Evolutionary conservation across 2,113 vertebrate genomes (phyloP).

Genomic region (Leptosomus discolor): DNA sequence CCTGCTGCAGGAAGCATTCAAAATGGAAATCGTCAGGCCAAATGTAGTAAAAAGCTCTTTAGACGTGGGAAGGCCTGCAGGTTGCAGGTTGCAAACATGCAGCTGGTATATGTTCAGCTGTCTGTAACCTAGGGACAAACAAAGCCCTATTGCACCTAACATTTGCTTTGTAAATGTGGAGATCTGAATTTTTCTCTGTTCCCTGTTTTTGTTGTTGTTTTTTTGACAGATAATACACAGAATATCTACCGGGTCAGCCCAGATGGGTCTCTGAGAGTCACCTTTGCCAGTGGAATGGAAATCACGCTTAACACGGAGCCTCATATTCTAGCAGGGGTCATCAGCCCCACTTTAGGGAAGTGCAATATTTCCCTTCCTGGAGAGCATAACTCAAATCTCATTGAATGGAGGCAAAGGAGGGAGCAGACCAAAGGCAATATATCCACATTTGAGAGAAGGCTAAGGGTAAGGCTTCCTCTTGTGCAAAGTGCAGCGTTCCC

Average conservation of each 20-base stretch:
- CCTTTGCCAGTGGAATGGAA: slow-evolving; percentile 96
- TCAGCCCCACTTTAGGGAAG: slow-evolving; percentile 91
- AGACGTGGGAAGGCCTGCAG: neutral
- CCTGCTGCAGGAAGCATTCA: neutral
- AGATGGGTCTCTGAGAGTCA: slow-evolving; percentile 90
- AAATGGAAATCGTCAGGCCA: neutral
- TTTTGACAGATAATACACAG: slow-evolving; percentile 85
- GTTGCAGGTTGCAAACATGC: neutral
- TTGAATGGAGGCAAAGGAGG: slow-evolving; percentile 95
- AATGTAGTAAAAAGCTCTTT: neutral
- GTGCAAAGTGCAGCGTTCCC: slow-evolving; percentile 1
- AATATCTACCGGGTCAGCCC: slow-evolving; percentile 92
- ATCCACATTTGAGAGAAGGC: slow-evolving; percentile 91
- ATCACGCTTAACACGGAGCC: slow-evolving; percentile 91
- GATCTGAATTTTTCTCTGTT: neutral
- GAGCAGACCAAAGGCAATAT: slow-evolving; percentile 94
- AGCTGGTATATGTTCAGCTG: neutral
- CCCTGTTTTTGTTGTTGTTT: neutral
- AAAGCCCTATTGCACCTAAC: neutral
- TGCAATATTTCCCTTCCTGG: slow-evolving; percentile 96
- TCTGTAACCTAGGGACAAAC: neutral
- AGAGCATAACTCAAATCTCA: slow-evolving; percentile 92
- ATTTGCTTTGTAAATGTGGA: neutral
- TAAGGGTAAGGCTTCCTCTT: slow-evolving; percentile 84
- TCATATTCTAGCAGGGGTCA: slow-evolving; percentile 87